Evolutionary conservation across 2,888 invertebrate species (phyloP).

Genomic region (Athripsodes cinereus): DNA sequence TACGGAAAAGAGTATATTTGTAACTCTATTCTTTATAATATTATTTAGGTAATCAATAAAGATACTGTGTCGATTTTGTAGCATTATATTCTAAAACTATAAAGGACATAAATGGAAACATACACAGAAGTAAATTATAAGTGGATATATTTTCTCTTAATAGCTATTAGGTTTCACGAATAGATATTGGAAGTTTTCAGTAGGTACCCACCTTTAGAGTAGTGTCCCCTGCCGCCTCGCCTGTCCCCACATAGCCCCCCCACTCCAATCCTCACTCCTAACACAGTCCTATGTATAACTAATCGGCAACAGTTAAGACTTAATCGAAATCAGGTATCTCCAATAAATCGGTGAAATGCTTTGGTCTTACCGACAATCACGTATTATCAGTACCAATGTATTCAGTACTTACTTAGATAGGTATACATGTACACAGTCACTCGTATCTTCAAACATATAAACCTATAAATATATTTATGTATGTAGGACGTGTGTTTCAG

Average conservation of each 20-base stretch:
- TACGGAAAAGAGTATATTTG: too few species aligned
- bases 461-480: too few species aligned
- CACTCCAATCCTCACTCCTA: neutral
- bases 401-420: too few species aligned
- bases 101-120: too few species aligned
- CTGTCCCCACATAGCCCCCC: neutral
- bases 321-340: constrained; percentile 17
- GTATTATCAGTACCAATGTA: too few species aligned
- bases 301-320: constrained; percentile 12
- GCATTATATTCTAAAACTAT: too few species aligned
- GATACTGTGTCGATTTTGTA: too few species aligned
- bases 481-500: too few species aligned
- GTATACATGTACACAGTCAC: too few species aligned
- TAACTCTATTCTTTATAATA: too few species aligned
- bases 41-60: too few species aligned
- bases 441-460: too few species aligned
- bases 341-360: constrained; percentile 5
- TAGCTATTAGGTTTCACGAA: neutral
- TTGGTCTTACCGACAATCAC: neutral
- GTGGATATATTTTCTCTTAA: neutral
- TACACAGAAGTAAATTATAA: neutral
- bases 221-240: neutral
- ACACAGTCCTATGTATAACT: neutral
- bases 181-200: neutral
- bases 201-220: neutral